Evolutionary conservation across 2,888 invertebrate species (phyloP).

Genomic region (Drepana falcataria): DNA sequence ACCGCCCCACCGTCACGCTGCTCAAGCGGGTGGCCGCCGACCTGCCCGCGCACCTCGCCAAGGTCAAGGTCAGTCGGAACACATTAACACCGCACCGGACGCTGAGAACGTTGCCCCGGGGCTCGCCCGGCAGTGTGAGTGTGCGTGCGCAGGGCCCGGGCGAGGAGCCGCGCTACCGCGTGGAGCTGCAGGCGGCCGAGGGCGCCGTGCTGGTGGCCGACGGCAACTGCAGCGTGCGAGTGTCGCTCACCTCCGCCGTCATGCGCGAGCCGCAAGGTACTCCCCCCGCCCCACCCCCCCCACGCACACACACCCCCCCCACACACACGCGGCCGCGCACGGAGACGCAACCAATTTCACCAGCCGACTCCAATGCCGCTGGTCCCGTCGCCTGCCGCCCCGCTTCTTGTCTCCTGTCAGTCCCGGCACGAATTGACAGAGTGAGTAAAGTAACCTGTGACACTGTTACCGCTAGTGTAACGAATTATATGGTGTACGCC

Average conservation of each 20-base stretch:
- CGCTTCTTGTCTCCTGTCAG: not conserved
- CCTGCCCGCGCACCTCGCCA: conserved; percentile 88
- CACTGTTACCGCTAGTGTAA: too few relatives aligned
- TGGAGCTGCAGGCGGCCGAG: conserved; percentile 90
- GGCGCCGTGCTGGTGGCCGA: conserved; percentile 91
- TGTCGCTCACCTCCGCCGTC: conserved; percentile 94
- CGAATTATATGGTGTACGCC: too few relatives aligned
- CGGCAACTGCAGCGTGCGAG: conserved; percentile 87
- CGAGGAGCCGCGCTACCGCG: conserved; percentile 83
- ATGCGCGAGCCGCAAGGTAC: conserved; percentile 88
- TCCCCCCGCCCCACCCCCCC: not conserved
- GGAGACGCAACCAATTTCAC: conserved; percentile 52
- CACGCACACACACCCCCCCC: conserved; percentile 2
- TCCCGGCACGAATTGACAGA: not conserved
- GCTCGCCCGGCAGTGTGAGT: too few relatives aligned
- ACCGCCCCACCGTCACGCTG: conserved; percentile 93
- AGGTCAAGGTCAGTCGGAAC: conserved; percentile 66
- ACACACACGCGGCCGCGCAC: conserved; percentile 8
- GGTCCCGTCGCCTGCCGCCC: not conserved
- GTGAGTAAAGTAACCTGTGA: too few relatives aligned
- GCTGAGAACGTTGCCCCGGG: too few relatives aligned
- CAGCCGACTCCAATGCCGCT: conserved; percentile 2
- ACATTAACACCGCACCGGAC: too few relatives aligned
- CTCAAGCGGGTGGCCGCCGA: conserved; percentile 92
- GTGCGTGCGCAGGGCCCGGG: conserved; percentile 35